Conservation (phyloP, 2,797 vertebrate genomes). For the Champsocephalus esox region DNA sequence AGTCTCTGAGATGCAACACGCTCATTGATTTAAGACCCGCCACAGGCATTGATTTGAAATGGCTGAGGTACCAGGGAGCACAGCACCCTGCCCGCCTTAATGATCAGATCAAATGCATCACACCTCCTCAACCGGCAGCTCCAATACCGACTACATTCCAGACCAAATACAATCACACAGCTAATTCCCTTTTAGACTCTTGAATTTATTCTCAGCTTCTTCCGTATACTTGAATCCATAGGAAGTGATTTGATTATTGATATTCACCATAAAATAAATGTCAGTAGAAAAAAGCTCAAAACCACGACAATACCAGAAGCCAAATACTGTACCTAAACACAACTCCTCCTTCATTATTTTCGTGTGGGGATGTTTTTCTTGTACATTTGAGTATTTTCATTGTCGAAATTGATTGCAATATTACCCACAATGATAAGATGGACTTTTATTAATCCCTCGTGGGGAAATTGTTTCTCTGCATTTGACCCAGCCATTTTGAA, state of each 20-base stretch:
- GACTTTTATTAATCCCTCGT: no score
- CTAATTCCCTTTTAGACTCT: constrained; percentile 58
- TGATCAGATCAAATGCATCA: constrained; percentile 85
- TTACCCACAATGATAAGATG: not conserved
- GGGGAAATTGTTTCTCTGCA: no score
- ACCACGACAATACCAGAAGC: not conserved
- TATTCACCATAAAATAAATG: constrained; percentile 38
- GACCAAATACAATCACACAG: constrained; percentile 70
- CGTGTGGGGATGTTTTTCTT: not conserved
- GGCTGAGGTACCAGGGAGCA: constrained; percentile 75
- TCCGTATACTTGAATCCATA: constrained; percentile 40
- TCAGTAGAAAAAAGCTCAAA: constrained; percentile 4
- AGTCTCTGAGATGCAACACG: constrained; percentile 82
- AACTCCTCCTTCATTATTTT: not conserved
- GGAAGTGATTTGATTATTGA: constrained; percentile 38
- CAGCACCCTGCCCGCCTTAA: constrained; percentile 74
- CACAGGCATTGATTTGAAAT: constrained; percentile 85
- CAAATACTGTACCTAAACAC: not conserved
- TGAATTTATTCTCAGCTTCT: constrained; percentile 39
- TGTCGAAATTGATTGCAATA: not conserved
- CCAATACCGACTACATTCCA: constrained; percentile 62
- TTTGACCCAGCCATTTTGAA: no score
- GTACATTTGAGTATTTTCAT: not conserved
- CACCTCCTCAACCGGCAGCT: constrained; percentile 66
- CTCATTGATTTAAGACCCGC: constrained; percentile 84